Evolutionary conservation across 2,113 vertebrate species (phyloP).

Genomic region (Caranx ignobilis): DNA sequence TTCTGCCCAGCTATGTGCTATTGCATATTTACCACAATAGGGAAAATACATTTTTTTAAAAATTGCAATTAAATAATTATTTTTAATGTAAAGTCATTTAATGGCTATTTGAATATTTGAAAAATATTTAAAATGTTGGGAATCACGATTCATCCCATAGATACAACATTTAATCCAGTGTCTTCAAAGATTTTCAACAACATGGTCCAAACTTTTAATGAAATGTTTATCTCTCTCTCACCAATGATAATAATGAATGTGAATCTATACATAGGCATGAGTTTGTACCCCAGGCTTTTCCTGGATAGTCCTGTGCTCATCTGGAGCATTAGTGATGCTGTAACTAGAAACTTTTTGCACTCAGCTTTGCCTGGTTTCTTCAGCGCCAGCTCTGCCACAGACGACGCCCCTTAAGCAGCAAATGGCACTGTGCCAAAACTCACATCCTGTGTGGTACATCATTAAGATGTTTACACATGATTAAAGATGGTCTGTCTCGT

Average conservation of each 20-base stretch:
- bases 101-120: too few relatives aligned
- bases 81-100: too few relatives aligned
- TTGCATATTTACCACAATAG: too few relatives aligned
- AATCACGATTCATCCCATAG: too few relatives aligned
- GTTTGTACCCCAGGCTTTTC: background rate
- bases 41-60: too few relatives aligned
- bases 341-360: background rate
- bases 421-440: conserved; percentile 43
- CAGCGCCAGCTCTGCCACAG: background rate
- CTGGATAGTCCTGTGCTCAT: background rate
- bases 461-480: conserved; percentile 64
- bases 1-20: too few relatives aligned
- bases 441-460: conserved; percentile 60
- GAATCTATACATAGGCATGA: background rate
- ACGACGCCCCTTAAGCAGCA: conserved; percentile 11
- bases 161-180: background rate
- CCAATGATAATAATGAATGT: background rate
- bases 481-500: conserved; percentile 61
- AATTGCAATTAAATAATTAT: too few relatives aligned
- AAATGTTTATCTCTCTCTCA: background rate
- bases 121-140: too few relatives aligned
- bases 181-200: too few relatives aligned
- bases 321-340: background rate
- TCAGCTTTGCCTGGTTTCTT: background rate
- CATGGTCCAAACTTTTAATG: background rate